Evolutionary conservation across 2,888 invertebrate genomes (phyloP).

Genomic region (Tipula lateralis): DNA sequence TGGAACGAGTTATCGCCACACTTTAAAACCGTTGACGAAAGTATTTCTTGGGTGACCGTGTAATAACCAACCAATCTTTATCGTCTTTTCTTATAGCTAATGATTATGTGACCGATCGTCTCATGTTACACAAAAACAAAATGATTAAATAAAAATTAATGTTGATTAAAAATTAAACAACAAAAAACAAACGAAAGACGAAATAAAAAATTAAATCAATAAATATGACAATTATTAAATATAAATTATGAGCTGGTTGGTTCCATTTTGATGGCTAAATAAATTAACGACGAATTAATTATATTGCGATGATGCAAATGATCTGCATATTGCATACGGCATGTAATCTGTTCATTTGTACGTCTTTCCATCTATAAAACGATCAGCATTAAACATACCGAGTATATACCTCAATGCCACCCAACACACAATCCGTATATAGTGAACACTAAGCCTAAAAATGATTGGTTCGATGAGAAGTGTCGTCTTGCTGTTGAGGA

Average conservation of each 20-base stretch:
- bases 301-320: background rate
- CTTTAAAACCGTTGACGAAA: too few species aligned
- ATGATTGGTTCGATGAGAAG: too few species aligned
- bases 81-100: background rate
- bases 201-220: background rate
- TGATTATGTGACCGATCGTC: background rate
- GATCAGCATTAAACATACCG: too few species aligned
- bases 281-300: background rate
- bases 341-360: background rate
- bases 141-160: background rate
- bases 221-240: conserved; percentile 14
- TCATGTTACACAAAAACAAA: background rate
- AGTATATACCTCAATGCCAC: too few species aligned
- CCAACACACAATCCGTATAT: too few species aligned
- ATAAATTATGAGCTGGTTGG: background rate
- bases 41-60: background rate
- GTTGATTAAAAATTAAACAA: background rate
- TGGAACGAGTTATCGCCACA: too few species aligned
- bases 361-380: too few species aligned
- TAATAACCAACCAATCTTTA: background rate
- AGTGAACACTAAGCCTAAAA: too few species aligned
- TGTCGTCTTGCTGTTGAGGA: too few species aligned
- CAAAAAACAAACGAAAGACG: background rate
- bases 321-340: background rate
- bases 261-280: background rate